Evolutionary conservation across 2,888 invertebrate species (phyloP), one percentile per base, ranked within the genome.

Genomic region (Heliconius hortense): DNA sequence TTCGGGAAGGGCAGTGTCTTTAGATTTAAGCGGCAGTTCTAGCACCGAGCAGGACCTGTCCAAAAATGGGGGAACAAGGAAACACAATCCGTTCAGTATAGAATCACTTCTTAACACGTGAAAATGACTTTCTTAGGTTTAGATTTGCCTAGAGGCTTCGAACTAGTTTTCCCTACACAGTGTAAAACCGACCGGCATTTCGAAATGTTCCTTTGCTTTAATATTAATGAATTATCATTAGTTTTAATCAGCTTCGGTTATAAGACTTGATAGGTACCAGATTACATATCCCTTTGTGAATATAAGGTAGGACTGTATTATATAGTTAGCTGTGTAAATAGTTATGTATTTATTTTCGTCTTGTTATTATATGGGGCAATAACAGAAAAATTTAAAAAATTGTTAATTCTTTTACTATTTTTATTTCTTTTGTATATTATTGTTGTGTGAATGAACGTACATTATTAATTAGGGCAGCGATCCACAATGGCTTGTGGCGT

Each of bases 51-150:
- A 90, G 87, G 92, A 91, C 85, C 84, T 90, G 84, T 91, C 91
- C 39, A 95, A 91, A 93, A 95, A 89, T 88, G 95, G 89, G 82
- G 95, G 84, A 88, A 93, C 89, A 89, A 95, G 95, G 87, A 96
- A 95, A 93, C 96, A 94, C 89, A 97, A 97, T 92, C 97, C 98
- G 72, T 98, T 98, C 94, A 97, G 97, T 94, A 98, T 98, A 95
- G 98, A 98, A 88, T 97, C 97, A 77, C 92, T 98, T 82, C 95
- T 98, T 85, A 96, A 96, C 85, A 96, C 95, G 94, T 95, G 95
- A 77, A 95, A 93, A 85, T 90, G 86, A 90, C 88, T 89, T 83
- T 82, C 72, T 26, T 82, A 81, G 80, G 77, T 79, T 80, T 82
- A 81, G 80, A 79, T 80, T 76, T 84, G 85, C 85, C 85, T 81